Conservation (phyloP, 2,797 vertebrate species). For the Synaphobranchus kaupii region DNA sequence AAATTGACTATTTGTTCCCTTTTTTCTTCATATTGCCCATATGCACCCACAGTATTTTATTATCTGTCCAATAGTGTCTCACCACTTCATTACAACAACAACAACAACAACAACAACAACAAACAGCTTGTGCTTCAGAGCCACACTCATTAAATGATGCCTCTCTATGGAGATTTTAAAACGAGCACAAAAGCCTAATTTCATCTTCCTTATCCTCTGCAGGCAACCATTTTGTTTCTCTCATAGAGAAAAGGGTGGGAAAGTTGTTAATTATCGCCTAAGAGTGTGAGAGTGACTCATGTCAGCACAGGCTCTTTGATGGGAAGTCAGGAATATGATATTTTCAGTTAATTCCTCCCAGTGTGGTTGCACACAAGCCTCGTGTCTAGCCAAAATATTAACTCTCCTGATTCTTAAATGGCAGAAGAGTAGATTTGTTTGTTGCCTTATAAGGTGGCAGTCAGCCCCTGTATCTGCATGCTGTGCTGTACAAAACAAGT, state of each 20-base stretch:
- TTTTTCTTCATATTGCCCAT: background rate
- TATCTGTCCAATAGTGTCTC: background rate
- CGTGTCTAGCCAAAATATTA: background rate
- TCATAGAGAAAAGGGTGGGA: background rate
- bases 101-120: background rate
- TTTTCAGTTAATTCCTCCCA: background rate
- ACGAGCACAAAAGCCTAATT: background rate
- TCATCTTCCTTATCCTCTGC: background rate
- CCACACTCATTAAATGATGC: background rate
- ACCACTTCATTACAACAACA: background rate
- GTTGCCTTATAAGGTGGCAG: slow-evolving; percentile 7
- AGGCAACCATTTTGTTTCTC: slow-evolving; percentile 10
- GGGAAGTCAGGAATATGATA: background rate
- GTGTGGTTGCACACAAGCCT: background rate
- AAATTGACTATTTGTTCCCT: background rate
- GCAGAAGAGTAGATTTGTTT: background rate
- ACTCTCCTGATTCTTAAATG: background rate
- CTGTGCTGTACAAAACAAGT: background rate
- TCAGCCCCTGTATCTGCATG: background rate
- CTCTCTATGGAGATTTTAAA: background rate
- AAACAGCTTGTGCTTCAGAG: background rate
- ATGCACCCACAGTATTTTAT: background rate
- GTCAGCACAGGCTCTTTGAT: background rate
- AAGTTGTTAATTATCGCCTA: slow-evolving; percentile 8
- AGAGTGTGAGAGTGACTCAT: background rate